Evolutionary conservation across 1,140 invertebrate genomes (phyloP).

Genomic region (Nephotettix cincticeps): DNA sequence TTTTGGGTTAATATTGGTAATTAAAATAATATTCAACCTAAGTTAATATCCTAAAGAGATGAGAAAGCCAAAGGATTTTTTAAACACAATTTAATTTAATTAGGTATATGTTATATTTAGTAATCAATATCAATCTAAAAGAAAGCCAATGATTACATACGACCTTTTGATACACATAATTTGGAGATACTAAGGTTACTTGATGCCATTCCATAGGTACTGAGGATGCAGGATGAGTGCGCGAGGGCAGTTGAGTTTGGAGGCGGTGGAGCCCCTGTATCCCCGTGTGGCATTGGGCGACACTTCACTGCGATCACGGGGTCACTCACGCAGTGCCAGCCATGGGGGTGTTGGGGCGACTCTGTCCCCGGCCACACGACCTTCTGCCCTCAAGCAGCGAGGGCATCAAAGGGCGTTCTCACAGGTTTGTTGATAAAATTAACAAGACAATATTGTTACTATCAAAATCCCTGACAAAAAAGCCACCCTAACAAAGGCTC

Average conservation of each 20-base stretch:
- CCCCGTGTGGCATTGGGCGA: neutral
- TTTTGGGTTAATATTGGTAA: too few relatives aligned
- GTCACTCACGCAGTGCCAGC: constrained; percentile 74
- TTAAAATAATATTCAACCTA: too few relatives aligned
- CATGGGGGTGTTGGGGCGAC: constrained; percentile 64
- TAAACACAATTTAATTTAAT: too few relatives aligned
- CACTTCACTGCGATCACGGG: constrained; percentile 44
- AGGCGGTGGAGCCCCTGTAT: neutral
- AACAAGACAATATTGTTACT: too few relatives aligned
- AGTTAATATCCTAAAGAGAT: too few relatives aligned
- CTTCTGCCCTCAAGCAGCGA: constrained; percentile 65
- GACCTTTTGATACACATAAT: neutral
- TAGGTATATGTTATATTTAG: too few relatives aligned
- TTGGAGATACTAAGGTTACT: neutral
- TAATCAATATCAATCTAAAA: neutral
- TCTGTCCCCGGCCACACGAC: constrained; percentile 44
- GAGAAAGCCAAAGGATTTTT: too few relatives aligned
- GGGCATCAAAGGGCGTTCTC: constrained; percentile 83
- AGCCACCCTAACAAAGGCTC: too few relatives aligned
- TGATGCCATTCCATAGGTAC: neutral
- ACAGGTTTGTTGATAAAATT: too few relatives aligned
- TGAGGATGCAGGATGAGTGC: constrained; percentile 37
- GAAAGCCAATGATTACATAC: neutral
- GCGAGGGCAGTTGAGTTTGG: neutral
- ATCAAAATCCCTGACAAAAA: too few relatives aligned